Conservation (phyloP, 2,113 vertebrate species). For the Clinocottus analis region DNA sequence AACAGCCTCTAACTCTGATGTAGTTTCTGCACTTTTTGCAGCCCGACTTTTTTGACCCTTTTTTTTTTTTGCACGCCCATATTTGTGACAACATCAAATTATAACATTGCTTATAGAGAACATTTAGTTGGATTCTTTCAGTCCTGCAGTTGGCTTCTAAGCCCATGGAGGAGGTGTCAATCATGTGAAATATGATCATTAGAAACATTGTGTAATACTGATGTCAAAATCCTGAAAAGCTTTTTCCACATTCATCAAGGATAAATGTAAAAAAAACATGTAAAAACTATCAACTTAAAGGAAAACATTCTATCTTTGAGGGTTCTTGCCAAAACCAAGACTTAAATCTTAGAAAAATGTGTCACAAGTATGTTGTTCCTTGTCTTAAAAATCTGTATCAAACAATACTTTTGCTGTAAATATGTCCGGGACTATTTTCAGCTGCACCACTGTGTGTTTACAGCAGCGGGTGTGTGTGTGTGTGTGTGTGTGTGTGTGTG, state of each 20-base stretch:
- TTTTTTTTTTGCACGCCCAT: not conserved
- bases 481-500: slow-evolving; percentile 7
- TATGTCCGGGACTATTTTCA: slow-evolving; percentile 12
- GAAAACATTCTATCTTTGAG: too few relatives aligned
- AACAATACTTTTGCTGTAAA: not conserved
- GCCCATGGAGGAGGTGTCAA: not conserved
- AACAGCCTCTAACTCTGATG: not conserved
- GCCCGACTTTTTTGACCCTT: not conserved
- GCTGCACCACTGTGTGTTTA: not conserved
- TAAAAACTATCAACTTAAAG: not conserved
- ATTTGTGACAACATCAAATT: not conserved
- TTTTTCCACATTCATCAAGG: not conserved
- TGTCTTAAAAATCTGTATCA: not conserved
- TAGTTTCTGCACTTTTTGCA: not conserved
- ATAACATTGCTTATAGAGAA: not conserved
- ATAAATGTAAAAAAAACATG: not conserved
- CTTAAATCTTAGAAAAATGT: too few relatives aligned
- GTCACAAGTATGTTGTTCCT: not conserved
- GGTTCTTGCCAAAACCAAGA: too few relatives aligned
- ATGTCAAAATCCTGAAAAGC: not conserved
- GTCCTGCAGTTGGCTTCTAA: not conserved
- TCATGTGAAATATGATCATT: not conserved
- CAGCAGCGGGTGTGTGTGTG: not conserved
- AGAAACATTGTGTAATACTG: not conserved
- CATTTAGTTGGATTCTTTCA: not conserved